These are phyloP conservation scores for Anableps anableps DNA, from an alignment of 2,797 vertebrate species.

Conservation along the genomic window DNA sequence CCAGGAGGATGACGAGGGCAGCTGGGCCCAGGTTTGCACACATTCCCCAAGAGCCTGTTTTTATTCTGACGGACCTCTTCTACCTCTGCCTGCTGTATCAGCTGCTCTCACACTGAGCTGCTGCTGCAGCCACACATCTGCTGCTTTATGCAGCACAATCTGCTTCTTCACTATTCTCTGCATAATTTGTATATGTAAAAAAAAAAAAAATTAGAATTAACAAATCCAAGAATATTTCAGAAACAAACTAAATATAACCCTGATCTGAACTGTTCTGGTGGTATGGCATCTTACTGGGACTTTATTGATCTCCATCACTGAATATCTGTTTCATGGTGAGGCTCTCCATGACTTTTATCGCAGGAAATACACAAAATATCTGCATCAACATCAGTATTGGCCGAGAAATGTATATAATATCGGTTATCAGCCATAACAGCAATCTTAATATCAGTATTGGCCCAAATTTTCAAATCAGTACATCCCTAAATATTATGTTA, in stretches of 20 bases:
- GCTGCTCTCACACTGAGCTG: background rate
- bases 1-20: constrained; percentile 98
- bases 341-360: background rate
- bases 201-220: background rate
- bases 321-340: background rate
- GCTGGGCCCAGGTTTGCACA: constrained; percentile 99
- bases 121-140: background rate
- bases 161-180: background rate
- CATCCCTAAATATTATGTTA: too few relatives aligned
- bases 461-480: background rate
- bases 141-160: background rate
- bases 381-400: background rate
- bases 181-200: background rate
- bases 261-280: background rate
- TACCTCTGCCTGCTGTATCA: too few relatives aligned
- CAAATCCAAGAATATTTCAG: background rate
- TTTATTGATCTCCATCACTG: background rate
- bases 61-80: background rate
- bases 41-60: constrained; percentile 7
- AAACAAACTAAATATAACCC: background rate
- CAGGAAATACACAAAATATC: too few relatives aligned
- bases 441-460: background rate
- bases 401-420: background rate
- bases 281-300: background rate
- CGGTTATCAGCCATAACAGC: background rate